Evolutionary conservation across 1,140 invertebrate species (phyloP).

Genomic region (Eubasilissa regina): DNA sequence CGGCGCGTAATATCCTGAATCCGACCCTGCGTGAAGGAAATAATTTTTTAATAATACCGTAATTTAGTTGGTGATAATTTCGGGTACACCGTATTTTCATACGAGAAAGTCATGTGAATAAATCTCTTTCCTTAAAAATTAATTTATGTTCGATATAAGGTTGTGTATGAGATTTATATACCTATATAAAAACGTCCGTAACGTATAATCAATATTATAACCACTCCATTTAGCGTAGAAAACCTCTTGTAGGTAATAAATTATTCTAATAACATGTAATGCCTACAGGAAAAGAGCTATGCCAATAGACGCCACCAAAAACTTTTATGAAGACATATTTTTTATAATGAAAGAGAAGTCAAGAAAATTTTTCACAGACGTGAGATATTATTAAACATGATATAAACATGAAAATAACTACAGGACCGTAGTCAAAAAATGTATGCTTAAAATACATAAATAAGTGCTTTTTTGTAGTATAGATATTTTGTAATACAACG

Average conservation of each 20-base stretch:
- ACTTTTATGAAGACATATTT: slow-evolving; percentile 28
- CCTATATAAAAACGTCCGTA: slow-evolving; percentile 1
- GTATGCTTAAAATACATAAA: too few relatives aligned
- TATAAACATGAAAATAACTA: too few relatives aligned
- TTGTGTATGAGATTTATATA: slow-evolving; percentile 21
- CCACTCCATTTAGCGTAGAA: slow-evolving; percentile 19
- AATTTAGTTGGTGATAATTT: background rate
- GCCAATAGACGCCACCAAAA: slow-evolving; percentile 36
- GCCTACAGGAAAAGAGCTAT: background rate
- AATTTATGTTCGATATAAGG: slow-evolving; percentile 7
- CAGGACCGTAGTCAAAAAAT: too few relatives aligned
- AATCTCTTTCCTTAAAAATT: background rate
- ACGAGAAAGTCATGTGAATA: too few relatives aligned
- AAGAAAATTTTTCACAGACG: background rate
- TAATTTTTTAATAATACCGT: background rate
- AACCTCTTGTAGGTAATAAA: slow-evolving; percentile 26
- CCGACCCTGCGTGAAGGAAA: background rate
- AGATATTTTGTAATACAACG: too few relatives aligned
- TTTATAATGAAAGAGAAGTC: slow-evolving; percentile 24
- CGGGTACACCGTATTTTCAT: background rate
- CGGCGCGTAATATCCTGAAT: too few relatives aligned
- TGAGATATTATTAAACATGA: background rate
- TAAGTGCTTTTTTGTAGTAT: too few relatives aligned
- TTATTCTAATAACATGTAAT: background rate
- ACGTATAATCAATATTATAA: slow-evolving; percentile 16